Base-by-base conservation (phyloP, 1,140 invertebrate species). In the Coenobita brevimanus region DNA sequence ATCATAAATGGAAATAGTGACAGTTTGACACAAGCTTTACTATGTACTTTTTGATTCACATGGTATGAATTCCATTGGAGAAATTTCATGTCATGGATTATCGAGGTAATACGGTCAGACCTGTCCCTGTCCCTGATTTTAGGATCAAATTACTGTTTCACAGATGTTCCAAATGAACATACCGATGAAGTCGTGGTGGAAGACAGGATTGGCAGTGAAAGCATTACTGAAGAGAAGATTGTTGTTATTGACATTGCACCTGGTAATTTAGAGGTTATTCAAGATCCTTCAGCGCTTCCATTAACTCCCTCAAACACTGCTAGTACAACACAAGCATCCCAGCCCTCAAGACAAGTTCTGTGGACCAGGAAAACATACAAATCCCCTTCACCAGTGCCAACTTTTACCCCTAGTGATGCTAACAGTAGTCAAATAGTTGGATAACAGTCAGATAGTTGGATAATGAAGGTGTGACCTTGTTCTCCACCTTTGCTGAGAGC, bases 401-500 rank as follows among this genome's bases (percentile, higher is more conserved):
- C 6, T 38, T 76, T 76, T 43, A 76, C 43, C 73, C 73, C 2
- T 1, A 76, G 73, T 76, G 27, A 43, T 76, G 73, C 10, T 87
- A 24, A 67, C 75, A 78, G 57, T 64, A 60, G 76, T 88, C 54
- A 88, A 69, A 80, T 88, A 76, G 50, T 67, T 62, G 54, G 85
- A 88, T 76, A 88, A 69, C 43, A 60, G n/a, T n/a, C n/a, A 76
- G 50, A 36, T 27, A 36, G n/a, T n/a, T n/a, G n/a, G n/a, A n/a
- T n/a, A n/a, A n/a, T n/a, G n/a, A n/a, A n/a, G n/a, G n/a, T n/a
- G 85, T 88, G 33, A 82, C 54, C 62, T 46, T 83, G 33, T 3
- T 88, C 13, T 88, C 85, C 30, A 82, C 33, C 62, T 83, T 80
- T 88, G 85, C 76, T 67, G 41, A 46, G 24, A 71, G 71, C 13